These are phyloP conservation scores for Grantiella picta DNA, from an alignment of 2,113 vertebrate genomes.

Conservation along the genomic window DNA sequence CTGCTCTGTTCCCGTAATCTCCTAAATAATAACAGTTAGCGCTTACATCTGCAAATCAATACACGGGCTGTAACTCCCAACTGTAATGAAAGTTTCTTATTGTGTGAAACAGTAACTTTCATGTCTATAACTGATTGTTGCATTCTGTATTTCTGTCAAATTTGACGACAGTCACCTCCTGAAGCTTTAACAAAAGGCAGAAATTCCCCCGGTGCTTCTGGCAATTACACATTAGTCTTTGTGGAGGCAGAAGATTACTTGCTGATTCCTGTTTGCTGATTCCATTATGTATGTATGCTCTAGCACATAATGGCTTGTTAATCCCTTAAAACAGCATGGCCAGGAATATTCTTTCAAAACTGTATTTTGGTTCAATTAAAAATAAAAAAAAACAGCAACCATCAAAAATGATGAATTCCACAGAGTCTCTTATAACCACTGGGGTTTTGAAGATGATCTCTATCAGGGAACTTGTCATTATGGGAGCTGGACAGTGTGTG, in stretches of 20 bases:
- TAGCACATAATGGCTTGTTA: constrained; percentile 17
- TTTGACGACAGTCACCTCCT: background rate
- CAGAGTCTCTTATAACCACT: background rate
- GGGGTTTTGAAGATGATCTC: background rate
- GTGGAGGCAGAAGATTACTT: constrained; percentile 7
- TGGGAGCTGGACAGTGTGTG: background rate
- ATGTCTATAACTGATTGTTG: background rate
- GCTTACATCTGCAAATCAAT: background rate
- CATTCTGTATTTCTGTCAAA: background rate
- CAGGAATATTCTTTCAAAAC: background rate
- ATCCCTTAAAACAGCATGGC: constrained; percentile 15
- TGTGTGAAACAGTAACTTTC: background rate
- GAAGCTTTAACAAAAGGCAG: constrained; percentile 45
- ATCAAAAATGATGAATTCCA: background rate
- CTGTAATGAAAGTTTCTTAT: background rate
- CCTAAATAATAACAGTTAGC: background rate
- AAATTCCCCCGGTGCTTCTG: constrained; percentile 14
- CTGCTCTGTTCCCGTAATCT: background rate
- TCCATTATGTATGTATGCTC: constrained; percentile 25
- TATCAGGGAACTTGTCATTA: background rate
- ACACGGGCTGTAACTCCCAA: background rate
- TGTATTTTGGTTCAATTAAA: background rate
- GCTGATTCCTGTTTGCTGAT: constrained; percentile 50
- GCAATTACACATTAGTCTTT: constrained; percentile 22
- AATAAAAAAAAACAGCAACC: background rate